These are phyloP conservation scores for Triplophysa dalaica DNA, from an alignment of 2,113 vertebrate genomes.

Conservation along the genomic window DNA sequence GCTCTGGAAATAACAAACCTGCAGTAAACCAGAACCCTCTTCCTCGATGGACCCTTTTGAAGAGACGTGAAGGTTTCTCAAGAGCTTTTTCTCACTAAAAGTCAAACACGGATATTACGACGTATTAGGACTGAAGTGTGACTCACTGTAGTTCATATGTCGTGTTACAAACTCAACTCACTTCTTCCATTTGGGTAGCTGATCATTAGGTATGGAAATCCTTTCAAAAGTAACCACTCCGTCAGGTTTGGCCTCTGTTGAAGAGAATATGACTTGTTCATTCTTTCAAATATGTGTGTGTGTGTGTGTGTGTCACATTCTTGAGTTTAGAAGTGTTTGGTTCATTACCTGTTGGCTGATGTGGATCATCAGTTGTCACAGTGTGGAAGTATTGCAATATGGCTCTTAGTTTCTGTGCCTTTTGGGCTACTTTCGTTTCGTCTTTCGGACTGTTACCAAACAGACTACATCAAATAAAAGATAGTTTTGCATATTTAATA, in stretches of 20 bases:
- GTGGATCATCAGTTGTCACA: constrained; percentile 56
- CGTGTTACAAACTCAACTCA: constrained; percentile 28
- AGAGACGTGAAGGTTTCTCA: constrained; percentile 60
- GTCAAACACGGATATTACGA: background rate
- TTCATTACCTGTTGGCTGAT: background rate
- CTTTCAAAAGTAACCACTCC: constrained; percentile 75
- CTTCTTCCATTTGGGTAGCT: constrained; percentile 50
- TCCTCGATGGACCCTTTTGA: constrained; percentile 65
- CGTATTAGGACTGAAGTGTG: background rate
- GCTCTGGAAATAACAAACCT: constrained; percentile 58
- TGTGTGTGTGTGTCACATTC: background rate
- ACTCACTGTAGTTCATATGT: background rate
- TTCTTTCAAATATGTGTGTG: background rate
- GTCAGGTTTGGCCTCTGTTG: constrained; percentile 17
- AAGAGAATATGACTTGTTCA: background rate
- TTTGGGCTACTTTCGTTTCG: background rate
- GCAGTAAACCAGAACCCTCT: constrained; percentile 64
- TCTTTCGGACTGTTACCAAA: constrained; percentile 41
- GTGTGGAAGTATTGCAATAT: constrained; percentile 71
- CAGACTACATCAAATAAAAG: constrained; percentile 56
- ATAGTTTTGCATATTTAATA: background rate
- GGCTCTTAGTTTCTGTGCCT: constrained; percentile 68
- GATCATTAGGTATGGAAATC: background rate
- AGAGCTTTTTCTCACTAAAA: constrained; percentile 48
- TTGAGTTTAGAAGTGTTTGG: background rate